Evolutionary conservation across 2,797 vertebrate genomes (phyloP), one percentile per base, ranked within the genome.

Genomic region (Hozukius guyotensis): DNA sequence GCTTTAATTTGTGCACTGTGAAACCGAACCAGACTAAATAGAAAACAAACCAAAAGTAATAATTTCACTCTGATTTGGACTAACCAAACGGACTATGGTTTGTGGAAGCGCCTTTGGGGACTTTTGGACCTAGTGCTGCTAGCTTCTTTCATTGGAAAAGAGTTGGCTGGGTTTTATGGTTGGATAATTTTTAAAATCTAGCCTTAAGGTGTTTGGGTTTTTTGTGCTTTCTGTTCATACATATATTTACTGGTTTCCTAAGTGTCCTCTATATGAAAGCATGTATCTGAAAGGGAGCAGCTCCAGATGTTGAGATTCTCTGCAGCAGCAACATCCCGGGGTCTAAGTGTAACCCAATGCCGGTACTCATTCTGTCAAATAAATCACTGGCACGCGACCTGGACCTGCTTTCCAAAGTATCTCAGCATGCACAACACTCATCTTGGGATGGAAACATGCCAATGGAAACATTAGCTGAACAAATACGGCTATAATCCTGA

Each of bases 381-480:
- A 73, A 88, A 87, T 60, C 89, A 83, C 87, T 85, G 87, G 85
- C 84, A 83, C 81, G 77, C 78, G 72, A 92, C 84, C 81, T 65
- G 59, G 76, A 84, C 78, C 80, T 73, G 85, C 88, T 91, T 81
- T 90, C 83, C 80, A 87, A 89, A 88, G 80, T 75, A 83, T 87
- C 90, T 81, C 90, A 84, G 89, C 88, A 84, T 88, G 84, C 81
- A 70, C 80, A 83, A 88, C 84, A 75, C 77, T 85, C 82, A 86
- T 93, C 86, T 74, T 81, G 71, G 67, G 69, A 89, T 92, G 91
- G 91, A 94, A 87, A 85, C 81, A 60, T 61, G 88, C 87, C 88
- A 93, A 14, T 82, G 85, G 87, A 90, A 91, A 93, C 89, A 92
- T 93, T 89, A 93, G 89, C 86, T 72, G 81, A 90, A 90, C 88